Base-by-base conservation (phyloP, 1,140 invertebrate genomes). In the Trichogramma pretiosum region DNA sequence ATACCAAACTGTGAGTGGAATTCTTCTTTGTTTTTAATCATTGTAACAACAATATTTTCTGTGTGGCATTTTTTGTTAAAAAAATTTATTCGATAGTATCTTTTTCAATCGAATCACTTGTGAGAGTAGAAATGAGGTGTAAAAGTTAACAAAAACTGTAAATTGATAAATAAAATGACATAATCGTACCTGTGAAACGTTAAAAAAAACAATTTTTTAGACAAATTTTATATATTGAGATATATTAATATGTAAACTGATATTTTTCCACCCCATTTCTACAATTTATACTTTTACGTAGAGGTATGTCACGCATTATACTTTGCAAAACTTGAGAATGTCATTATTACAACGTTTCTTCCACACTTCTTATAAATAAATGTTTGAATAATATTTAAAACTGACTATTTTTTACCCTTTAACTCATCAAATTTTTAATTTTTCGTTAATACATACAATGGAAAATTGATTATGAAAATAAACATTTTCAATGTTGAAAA, bases 61-160 rank as follows among this genome's bases (percentile, higher is more conserved):
- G n/a, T n/a, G n/a, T n/a, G n/a, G n/a, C n/a, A n/a, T n/a, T n/a
- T n/a, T n/a, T n/a, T n/a, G n/a, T 53, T 52, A 51, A 51, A 11
- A 22, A 53, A 46, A 23, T 47, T 48, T 49, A 32, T 21, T 37
- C 19, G 42, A 41, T 35, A 46, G 53, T 48, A 54, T 46, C 48
- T 54, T 50, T 17, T 40, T 36, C 11, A 40, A 17, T 33, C 16
- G n/a, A n/a, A n/a, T n/a, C n/a, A n/a, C n/a, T n/a, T n/a, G n/a
- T n/a, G n/a, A n/a, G n/a, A n/a, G n/a, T 22, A 36, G 26, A 46
- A 52, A 32, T 43, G 38, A 36, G 26, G 30, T 47, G 43, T 19
- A 30, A 35, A 51, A 37, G 16, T 32, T 23, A 32, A 43, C 30
- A 38, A 24, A 43, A 49, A 40, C 26, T 44, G 42, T 18, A 24